Evolutionary conservation across 2,113 vertebrate species (phyloP).

Genomic region (Macrotus californicus): DNA sequence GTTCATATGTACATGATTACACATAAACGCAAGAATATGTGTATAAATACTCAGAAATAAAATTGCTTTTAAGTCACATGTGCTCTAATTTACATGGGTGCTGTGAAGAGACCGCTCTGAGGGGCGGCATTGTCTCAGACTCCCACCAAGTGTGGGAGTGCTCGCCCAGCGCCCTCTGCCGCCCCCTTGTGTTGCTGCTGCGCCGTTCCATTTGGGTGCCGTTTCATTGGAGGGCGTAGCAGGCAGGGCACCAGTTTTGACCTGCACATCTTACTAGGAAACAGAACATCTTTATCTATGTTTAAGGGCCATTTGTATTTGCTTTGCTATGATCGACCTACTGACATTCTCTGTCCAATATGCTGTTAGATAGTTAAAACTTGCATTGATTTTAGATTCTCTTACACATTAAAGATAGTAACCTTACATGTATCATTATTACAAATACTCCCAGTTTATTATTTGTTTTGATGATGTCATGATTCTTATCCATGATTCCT

Average conservation of each 20-base stretch:
- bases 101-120: background rate
- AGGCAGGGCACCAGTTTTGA: background rate
- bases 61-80: background rate
- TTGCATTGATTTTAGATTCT: background rate
- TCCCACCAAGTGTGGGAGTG: background rate
- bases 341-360: background rate
- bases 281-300: background rate
- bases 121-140: background rate
- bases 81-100: background rate
- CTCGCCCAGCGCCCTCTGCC: rapidly evolving
- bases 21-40: background rate
- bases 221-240: background rate
- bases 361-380: background rate
- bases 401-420: background rate
- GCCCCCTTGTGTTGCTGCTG: rapidly evolving
- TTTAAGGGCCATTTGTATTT: background rate
- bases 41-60: background rate
- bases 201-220: background rate
- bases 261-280: background rate
- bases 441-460: background rate
- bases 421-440: background rate
- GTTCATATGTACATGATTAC: background rate
- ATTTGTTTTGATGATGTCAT: background rate
- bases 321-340: background rate
- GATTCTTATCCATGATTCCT: background rate